Base-by-base conservation (phyloP, 1,140 invertebrate genomes). In the Drosophila kepulauana region DNA sequence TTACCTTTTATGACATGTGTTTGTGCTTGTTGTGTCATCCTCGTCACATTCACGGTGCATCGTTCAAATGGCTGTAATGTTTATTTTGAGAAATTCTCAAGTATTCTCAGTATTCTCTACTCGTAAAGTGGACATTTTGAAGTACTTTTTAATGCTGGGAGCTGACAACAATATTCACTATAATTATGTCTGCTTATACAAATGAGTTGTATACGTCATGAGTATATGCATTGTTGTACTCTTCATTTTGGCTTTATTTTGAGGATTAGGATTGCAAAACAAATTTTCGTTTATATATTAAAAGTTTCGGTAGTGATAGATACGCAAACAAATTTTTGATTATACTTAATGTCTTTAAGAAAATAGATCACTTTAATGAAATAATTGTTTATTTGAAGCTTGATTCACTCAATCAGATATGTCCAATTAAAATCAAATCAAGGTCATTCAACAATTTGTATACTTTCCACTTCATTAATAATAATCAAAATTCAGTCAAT, bases 1-100 rank as follows among this genome's bases (percentile, higher is more conserved):
- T 68, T 54, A 7, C 20, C 7, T 38, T 46, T 3, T 25, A 48
- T 56, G 51, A 51, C 65, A 69, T 62, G 49, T 69, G 57, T 58
- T 49, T 43, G 10, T n/a, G 49, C 20, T 33, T 59, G 46, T 67
- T 57, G 43, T 59, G 45, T 38, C 49, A 71, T 72, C 41, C 16
- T 64, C 25, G 1, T 48, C 25, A 11, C 6, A 25, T 25, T 25
- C 33, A n/a, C 56, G 8, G 45, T 46, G 49, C 59, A 71, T 59
- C 30, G 7, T 33, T 64, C 11, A 16, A 30, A 33, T 43, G 57
- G 3, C 58, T n/a, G 62, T 57, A 48, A 49, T 30, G 43, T 48
- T 62, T 41, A 54, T 48, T 57, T 30, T 48, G 13, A 35, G 30
- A 48, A 54, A 43, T 48, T 54, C 61, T 41, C 13, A 45, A 71